Evolutionary conservation across 1,140 invertebrate genomes (phyloP).

Genomic region (Drosophila ercepeae): DNA sequence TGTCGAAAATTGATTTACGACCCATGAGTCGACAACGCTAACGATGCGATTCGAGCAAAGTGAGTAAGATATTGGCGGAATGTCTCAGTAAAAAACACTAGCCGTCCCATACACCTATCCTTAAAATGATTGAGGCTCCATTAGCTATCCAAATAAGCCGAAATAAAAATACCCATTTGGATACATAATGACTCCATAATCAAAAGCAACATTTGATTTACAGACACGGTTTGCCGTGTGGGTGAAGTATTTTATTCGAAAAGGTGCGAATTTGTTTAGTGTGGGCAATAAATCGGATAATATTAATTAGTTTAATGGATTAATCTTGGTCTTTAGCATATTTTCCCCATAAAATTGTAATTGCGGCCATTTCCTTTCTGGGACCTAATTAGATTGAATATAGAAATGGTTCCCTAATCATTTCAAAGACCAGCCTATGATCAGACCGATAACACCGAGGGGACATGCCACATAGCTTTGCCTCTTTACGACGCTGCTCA

Average conservation of each 20-base stretch:
- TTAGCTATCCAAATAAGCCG: slow-evolving; percentile 20
- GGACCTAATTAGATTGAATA: slow-evolving; percentile 10
- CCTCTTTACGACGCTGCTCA: slow-evolving; percentile 24
- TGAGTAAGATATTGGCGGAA: slow-evolving; percentile 37
- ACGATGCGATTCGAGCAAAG: slow-evolving; percentile 29
- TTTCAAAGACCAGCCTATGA: slow-evolving; percentile 13
- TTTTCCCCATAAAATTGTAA: not conserved
- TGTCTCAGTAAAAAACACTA: slow-evolving; percentile 16
- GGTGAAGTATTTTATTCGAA: slow-evolving; percentile 6
- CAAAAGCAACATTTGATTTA: slow-evolving; percentile 1
- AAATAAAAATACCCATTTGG: slow-evolving; percentile 26
- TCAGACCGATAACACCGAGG: slow-evolving; percentile 6
- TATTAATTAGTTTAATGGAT: slow-evolving; percentile 1
- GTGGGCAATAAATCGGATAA: not conserved
- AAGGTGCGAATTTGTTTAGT: slow-evolving; percentile 17
- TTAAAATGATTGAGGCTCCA: slow-evolving; percentile 35
- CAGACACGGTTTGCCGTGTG: no score
- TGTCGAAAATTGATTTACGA: slow-evolving; percentile 54
- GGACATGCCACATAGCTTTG: slow-evolving; percentile 14
- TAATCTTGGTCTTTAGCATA: not conserved
- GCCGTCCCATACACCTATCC: slow-evolving; percentile 31
- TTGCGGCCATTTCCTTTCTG: not conserved
- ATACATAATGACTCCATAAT: slow-evolving; percentile 30
- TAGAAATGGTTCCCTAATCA: not conserved
- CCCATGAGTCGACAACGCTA: slow-evolving; percentile 35